Percentiles rank a stretch among this genome's conserved stretches.
Evolutionary conservation across 2,888 invertebrate genomes (phyloP).

Genomic region (Adelognathus sp.): DNA sequence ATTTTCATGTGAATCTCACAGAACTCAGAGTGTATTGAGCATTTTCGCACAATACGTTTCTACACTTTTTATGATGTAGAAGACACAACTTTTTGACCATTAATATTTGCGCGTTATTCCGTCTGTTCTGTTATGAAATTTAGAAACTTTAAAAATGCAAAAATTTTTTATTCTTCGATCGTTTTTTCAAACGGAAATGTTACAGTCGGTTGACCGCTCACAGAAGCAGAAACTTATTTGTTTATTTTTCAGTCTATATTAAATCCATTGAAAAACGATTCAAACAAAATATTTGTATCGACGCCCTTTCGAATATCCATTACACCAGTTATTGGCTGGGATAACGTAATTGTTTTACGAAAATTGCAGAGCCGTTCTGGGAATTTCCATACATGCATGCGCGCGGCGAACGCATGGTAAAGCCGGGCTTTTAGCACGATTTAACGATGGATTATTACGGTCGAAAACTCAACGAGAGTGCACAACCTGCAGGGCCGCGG

Average conservation of each 20-base stretch:
- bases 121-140: no score
- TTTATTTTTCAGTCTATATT: not conserved
- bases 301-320: not conserved
- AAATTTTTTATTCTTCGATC: no score
- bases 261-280: not conserved
- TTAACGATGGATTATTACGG: slow-evolving; percentile 40
- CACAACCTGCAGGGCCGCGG: slow-evolving; percentile 18
- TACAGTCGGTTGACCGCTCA: not conserved
- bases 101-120: no score
- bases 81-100: no score
- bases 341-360: not conserved
- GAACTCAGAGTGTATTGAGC: no score
- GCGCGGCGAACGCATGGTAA: slow-evolving; percentile 10
- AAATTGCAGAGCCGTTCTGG: slow-evolving; percentile 5
- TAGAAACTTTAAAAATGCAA: no score
- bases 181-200: not conserved
- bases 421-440: slow-evolving; percentile 30
- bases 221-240: not conserved
- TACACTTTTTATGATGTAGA: no score
- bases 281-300: not conserved
- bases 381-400: not conserved
- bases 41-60: no score
- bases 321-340: not conserved
- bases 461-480: slow-evolving; percentile 20
- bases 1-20: not conserved